Base-by-base conservation (phyloP, 2,113 vertebrate genomes). In the Verasper variegatus region DNA sequence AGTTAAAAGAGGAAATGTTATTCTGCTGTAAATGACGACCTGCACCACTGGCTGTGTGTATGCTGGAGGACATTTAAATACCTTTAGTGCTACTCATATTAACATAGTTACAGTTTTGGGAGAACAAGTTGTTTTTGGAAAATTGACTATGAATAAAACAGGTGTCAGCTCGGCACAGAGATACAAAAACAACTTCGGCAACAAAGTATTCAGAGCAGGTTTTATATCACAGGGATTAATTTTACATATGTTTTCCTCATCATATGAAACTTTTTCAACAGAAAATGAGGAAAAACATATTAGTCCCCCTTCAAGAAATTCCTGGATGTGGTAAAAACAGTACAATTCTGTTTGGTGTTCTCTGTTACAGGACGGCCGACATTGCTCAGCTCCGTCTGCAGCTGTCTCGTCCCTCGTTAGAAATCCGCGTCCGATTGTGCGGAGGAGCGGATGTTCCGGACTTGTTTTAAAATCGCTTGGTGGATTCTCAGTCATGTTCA, bases 391-490 rank as follows among this genome's bases (percentile, higher is more conserved):
- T 79, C 71, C 40, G 23, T 55, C 52, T 71, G 59, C 81, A 74
- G 79, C 76, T 73, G 79, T 11, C 31, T 70, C 56, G 18, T 80
- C 72, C 69, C 60, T 66, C 64, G 45, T 45, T 13, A 58, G 42
- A 66, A 60, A 68, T 15, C 23, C 54, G 65, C n/a, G 18, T 60
- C 56, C 56, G 63, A 17, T 64, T 61, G 47, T 59, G 68, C 42
- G 20, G 37, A 27, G 68, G 35, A 78, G 76, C 61, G 26, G 80
- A 71, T 81, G 75, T 79, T 60, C 54, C 14, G 58, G 47, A 57
- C 67, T 80, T 73, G 51, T 74, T 82, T 68, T 47, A 76, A 61
- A 74, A 80, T 17, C 10, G 21, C 20, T 79, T 2, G 45, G 49
- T 71, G 65, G 37, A 71, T 11, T 5, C 52, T 80, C 49, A 23